Evolutionary conservation across 2,797 vertebrate genomes (phyloP), one percentile per base, ranked within the genome.

Genomic region (Triplophysa bombifrons): DNA sequence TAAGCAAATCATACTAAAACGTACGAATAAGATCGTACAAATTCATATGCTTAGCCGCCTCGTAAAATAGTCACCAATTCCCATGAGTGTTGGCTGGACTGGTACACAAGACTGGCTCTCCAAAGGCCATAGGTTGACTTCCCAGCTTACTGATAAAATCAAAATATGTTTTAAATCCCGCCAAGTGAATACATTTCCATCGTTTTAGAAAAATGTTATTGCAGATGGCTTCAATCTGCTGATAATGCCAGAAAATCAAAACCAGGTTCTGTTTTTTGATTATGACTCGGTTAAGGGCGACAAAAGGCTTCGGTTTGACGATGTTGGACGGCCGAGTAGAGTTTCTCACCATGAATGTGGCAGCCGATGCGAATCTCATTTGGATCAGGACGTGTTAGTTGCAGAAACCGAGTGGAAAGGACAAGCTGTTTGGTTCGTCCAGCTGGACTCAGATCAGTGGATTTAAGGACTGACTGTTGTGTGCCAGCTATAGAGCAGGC

Each of bases 361-460:
- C 76, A 78, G 78, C 78, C 74, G 22, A 67, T 67, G 72, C 63
- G 74, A 77, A 82, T 72, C 72, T 71, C 69, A 70, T 80, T 83
- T 81, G 73, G 81, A 74, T 82, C 74, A 80, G 51, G 65, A 50
- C 78, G 80, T 30, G 63, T 82, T 74, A 82, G 73, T 69, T 64
- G 61, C 69, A 78, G 41, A 72, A 55, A n/a, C 3, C 67, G 27
- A 80, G 82, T 82, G 70, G 82, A 64, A 72, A 41, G 34, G 69
- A 82, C 81, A 81, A 58, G 76, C 76, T 77, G 72, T 41, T 60
- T 27, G 61, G 46, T 53, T 34, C 53, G 63, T 83, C 81, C 79
- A 84, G 76, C 73, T 86, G 78, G 79, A 69, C 56, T n/a, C n/a
- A 74, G 80, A 82, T 80, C 78, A 80, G 70, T 66, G 65, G 72